These are phyloP conservation scores for Drosophila yooni DNA, from an alignment of 2,888 invertebrate species.

Conservation along the genomic window DNA sequence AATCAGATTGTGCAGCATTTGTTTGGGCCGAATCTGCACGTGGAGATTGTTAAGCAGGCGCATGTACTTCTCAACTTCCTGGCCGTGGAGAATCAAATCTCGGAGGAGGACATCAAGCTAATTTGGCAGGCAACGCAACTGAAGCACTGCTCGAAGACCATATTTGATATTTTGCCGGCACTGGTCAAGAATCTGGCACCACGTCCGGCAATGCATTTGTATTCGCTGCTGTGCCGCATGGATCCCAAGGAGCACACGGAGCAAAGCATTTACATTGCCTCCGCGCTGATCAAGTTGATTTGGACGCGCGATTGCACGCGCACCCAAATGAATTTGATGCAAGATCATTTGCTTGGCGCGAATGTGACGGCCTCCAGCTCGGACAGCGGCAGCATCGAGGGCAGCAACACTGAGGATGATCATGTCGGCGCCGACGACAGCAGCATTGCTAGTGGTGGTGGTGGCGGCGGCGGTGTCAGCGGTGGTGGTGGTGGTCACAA, in stretches of 20 bases:
- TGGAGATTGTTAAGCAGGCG: conserved; percentile 97
- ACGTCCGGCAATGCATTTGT: conserved; percentile 94
- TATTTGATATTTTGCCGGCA: conserved; percentile 95
- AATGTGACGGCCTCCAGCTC: conserved; percentile 88
- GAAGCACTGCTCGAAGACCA: conserved; percentile 97
- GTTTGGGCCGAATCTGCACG: conserved; percentile 98
- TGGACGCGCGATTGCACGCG: conserved; percentile 91
- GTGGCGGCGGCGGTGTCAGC: conserved; percentile 41
- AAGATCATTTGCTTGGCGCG: conserved; percentile 84
- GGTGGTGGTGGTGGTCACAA: conserved; percentile 75
- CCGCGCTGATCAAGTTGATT: conserved; percentile 94
- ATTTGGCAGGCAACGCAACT: conserved; percentile 98
- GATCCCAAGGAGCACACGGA: conserved; percentile 97
- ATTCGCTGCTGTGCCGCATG: conserved; percentile 93
- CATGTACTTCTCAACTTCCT: conserved; percentile 96
- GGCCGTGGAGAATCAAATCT: conserved; percentile 95
- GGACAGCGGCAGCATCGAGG: conserved; percentile 92
- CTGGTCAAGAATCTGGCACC: conserved; percentile 95
- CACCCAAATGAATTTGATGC: conserved; percentile 84
- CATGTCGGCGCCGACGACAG: conserved; percentile 87
- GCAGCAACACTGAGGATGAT: conserved; percentile 92
- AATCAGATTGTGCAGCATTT: conserved; percentile 97
- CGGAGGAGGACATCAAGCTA: conserved; percentile 94
- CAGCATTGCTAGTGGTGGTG: conserved; percentile 86
- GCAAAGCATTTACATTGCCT: conserved; percentile 95